phyloP scores from a whole-genome alignment of 2,797 vertebrate genomes.

The Rhabdophis nuchalis region DNA sequence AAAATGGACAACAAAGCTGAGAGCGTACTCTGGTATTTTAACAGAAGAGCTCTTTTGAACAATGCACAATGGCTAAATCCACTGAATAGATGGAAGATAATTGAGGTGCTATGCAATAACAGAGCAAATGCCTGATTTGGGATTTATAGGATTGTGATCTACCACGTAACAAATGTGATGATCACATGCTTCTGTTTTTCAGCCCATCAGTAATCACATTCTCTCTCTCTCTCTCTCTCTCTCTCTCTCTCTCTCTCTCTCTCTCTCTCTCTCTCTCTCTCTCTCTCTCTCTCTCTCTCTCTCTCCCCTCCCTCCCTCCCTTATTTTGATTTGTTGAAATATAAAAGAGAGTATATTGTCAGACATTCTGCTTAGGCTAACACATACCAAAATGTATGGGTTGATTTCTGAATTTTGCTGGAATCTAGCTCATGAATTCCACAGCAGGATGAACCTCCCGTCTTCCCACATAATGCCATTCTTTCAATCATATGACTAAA shows the following conservation, averaged over 20 bases:
- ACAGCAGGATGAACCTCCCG: neutral
- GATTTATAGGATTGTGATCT: neutral
- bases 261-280: too few species aligned
- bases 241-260: too few species aligned
- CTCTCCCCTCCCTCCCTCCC: too few species aligned
- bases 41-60: constrained; percentile 25
- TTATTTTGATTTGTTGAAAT: neutral
- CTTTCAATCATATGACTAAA: neutral
- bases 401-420: constrained; percentile 4
- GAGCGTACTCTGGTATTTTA: neutral
- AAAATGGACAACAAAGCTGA: neutral
- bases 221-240: neutral
- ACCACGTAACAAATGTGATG: neutral
- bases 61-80: neutral
- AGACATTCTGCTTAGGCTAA: constrained; percentile 21
- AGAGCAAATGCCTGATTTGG: neutral
- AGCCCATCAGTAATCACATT: neutral
- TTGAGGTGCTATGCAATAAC: neutral
- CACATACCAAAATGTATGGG: constrained; percentile 6
- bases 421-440: neutral
- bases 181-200: neutral
- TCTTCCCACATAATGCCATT: neutral
- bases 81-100: constrained; percentile 1
- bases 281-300: too few species aligned
- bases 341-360: neutral